Evolutionary conservation across 1,140 invertebrate species (phyloP), one percentile per base, ranked within the genome.

Genomic region (Tyrophagus putrescentiae): DNA sequence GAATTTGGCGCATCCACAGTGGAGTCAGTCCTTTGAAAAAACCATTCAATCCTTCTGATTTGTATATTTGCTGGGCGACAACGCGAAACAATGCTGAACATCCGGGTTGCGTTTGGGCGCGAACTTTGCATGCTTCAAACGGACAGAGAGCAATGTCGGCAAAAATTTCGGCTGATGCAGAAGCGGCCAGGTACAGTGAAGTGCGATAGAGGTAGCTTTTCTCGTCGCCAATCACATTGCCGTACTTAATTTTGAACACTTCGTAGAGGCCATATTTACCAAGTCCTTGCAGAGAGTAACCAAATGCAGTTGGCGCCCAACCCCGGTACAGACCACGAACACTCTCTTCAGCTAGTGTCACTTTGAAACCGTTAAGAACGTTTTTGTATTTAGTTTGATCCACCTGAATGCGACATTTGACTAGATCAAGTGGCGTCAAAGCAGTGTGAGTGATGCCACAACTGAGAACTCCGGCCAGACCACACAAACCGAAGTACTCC

Each of bases 121-220:
- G 78, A 1, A 92, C 87, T 79, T 98, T 99, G 36, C 85, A 84
- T n/a, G 95, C 91, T 76, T 99, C 96, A 77, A 98, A 85, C 9
- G 96, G 95, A 61, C 92, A 92, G 48, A 99, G 78, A 61, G 91
- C 88, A 72, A 99, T 97, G 69, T 99, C 96, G 65, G 96, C 96
- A 72, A 99, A 97, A 78, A 98, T 98, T 75, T 99, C 96, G 58
- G 96, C 96, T 3, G 88, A 90, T 0, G 96, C 96, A 57, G 90
- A 95, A 1, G 96, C 86, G 56, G 85, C 84, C 61, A 99, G 75
- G 70, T 98, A 99, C 11, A 99, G 76, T 48, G 78, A 79, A 1
- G 95, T 98, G 72, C 96, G 81, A 76, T 86, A 98, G 13, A 88
- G 75, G 74, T 89, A 99, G 0, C 90, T 75, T 29, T 87, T 82